phyloP scores from a whole-genome alignment of 2,888 invertebrate species.

The Cynaeus angustus region DNA sequence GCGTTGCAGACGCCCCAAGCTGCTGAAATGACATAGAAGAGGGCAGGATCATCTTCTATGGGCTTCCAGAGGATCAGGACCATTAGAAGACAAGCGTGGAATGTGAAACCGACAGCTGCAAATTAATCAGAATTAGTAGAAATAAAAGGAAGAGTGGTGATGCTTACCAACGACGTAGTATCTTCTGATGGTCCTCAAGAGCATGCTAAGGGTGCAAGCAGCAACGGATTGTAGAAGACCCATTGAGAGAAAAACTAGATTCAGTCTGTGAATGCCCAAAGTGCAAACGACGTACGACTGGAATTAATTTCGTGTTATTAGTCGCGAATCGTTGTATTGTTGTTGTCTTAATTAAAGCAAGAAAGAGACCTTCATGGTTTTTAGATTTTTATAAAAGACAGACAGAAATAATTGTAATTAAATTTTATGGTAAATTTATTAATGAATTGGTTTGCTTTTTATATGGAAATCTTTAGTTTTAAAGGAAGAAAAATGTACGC shows the following conservation, averaged over 20 bases:
- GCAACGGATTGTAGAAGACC: constrained; percentile 85
- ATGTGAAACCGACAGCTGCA: constrained; percentile 85
- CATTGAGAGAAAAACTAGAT: constrained; percentile 82
- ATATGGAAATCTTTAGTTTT: not conserved
- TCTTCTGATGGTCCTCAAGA: constrained; percentile 82
- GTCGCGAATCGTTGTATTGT: not conserved
- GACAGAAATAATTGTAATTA: not conserved
- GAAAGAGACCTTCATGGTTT: constrained; percentile 26
- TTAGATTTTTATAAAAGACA: constrained; percentile 13
- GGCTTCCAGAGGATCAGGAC: constrained; percentile 87
- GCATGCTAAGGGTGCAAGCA: constrained; percentile 86
- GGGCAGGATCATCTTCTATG: constrained; percentile 84
- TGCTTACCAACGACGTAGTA: constrained; percentile 82
- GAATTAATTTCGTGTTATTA: not conserved
- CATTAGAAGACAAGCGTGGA: constrained; percentile 85
- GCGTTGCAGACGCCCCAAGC: constrained; percentile 92
- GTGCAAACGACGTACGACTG: constrained; percentile 90
- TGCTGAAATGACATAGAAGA: constrained; percentile 88
- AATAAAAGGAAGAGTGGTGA: no score
- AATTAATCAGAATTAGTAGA: constrained; percentile 2
- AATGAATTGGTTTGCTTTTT: not conserved
- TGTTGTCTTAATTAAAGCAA: constrained; percentile 6
- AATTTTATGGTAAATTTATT: not conserved
- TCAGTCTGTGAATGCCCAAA: constrained; percentile 83
- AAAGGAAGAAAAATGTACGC: no score